These are phyloP conservation scores for Lindbergichthys nudifrons DNA, from an alignment of 2,797 vertebrate genomes.

Conservation along the genomic window DNA sequence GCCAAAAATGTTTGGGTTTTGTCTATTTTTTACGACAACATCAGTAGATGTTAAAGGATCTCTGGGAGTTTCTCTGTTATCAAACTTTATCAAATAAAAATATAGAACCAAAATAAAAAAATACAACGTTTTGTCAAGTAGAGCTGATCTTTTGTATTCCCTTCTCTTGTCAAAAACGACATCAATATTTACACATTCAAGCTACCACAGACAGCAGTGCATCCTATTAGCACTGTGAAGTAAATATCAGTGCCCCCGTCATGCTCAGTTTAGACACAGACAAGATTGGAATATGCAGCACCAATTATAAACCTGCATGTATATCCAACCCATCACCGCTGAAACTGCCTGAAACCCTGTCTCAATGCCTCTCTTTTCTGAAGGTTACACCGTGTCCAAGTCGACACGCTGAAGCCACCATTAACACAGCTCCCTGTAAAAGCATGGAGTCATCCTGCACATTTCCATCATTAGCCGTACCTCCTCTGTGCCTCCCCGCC, in stretches of 20 bases:
- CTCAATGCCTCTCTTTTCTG: conserved; percentile 53
- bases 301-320: conserved; percentile 60
- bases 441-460: conserved; percentile 73
- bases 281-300: conserved; percentile 52
- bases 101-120: neutral
- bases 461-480: conserved; percentile 74
- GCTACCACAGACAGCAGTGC: conserved; percentile 52
- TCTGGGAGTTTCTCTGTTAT: neutral
- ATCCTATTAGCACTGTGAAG: conserved; percentile 62
- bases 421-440: conserved; percentile 75
- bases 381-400: conserved; percentile 70
- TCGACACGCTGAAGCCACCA: conserved; percentile 60
- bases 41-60: neutral
- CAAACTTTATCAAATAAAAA: neutral
- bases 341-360: conserved; percentile 46
- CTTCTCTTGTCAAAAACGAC: conserved; percentile 43
- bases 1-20: neutral
- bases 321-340: conserved; percentile 37
- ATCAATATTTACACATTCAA: conserved; percentile 61
- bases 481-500: conserved; percentile 53
- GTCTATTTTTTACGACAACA: neutral
- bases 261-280: conserved; percentile 43
- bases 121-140: neutral
- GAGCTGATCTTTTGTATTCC: conserved; percentile 37
- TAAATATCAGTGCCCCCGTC: conserved; percentile 59